phyloP scores from a whole-genome alignment of 1,140 invertebrate species.

The Steinernema feltiae region DNA sequence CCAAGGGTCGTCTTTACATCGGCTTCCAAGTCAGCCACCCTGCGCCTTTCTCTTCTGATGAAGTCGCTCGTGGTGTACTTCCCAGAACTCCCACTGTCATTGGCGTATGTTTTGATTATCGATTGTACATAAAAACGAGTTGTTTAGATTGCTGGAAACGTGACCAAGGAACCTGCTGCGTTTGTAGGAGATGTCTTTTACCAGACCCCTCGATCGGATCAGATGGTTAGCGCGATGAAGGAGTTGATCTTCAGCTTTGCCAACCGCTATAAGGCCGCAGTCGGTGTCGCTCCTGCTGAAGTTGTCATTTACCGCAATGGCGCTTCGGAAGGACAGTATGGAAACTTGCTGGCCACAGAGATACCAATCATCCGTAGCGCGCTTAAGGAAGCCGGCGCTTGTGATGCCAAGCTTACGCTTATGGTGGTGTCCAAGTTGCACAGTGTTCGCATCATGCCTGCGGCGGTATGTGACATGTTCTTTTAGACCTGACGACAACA shows the following conservation, averaged over 20 bases:
- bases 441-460: background rate
- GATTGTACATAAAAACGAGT: too few relatives aligned
- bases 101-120: too few relatives aligned
- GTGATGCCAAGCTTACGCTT: constrained; percentile 3
- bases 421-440: constrained; percentile 21
- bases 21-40: background rate
- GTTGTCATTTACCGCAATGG: constrained; percentile 20
- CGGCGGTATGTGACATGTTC: background rate
- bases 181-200: background rate
- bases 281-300: background rate
- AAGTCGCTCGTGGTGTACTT: background rate
- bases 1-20: background rate
- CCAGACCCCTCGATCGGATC: background rate
- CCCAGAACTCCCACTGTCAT: background rate
- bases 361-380: background rate
- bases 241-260: background rate
- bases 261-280: background rate
- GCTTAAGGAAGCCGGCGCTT: background rate
- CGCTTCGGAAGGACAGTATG: constrained; percentile 15
- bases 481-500: background rate
- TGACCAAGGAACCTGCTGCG: background rate
- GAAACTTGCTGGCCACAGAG: background rate
- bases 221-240: background rate
- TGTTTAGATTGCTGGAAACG: background rate
- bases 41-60: background rate